Conservation (phyloP, 2,888 invertebrate genomes). For the Ennomos quercinarius region DNA sequence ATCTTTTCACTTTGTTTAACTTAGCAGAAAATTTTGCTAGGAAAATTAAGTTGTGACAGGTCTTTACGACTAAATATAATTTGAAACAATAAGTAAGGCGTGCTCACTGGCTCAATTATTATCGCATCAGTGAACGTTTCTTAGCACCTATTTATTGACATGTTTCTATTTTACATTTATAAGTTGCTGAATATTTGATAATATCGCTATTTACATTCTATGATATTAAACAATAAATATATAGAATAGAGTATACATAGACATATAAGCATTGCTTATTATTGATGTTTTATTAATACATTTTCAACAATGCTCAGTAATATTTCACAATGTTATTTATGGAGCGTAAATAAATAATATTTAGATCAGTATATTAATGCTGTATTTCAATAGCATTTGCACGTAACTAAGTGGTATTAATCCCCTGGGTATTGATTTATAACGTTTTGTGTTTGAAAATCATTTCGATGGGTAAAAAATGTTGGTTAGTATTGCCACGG, state of each 20-base stretch:
- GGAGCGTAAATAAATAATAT: slow-evolving; percentile 1
- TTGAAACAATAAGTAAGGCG: background rate
- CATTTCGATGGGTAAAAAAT: too few relatives aligned
- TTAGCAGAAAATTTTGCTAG: slow-evolving; percentile 1
- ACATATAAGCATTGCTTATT: too few relatives aligned
- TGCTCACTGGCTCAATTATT: background rate
- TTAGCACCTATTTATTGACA: too few relatives aligned
- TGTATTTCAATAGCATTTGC: too few relatives aligned
- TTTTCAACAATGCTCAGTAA: background rate
- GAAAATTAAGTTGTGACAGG: slow-evolving; percentile 6
- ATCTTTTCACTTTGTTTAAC: slow-evolving; percentile 7
- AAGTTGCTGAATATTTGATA: too few relatives aligned
- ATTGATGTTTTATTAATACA: background rate
- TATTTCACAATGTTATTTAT: slow-evolving; percentile 1
- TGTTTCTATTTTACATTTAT: too few relatives aligned
- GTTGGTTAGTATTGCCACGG: too few relatives aligned
- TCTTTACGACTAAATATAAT: slow-evolving; percentile 1
- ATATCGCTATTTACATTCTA: too few relatives aligned
- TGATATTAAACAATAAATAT: too few relatives aligned
- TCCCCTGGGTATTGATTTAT: slow-evolving; percentile 8
- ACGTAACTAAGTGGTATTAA: too few relatives aligned
- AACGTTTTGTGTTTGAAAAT: slow-evolving; percentile 1
- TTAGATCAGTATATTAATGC: background rate
- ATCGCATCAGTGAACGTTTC: too few relatives aligned
- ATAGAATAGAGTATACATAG: too few relatives aligned